A percentile compares a stretch with the other conserved stretches of the same genome.
phyloP scores from a whole-genome alignment of 2,888 invertebrate species.

The Apodemia zela region DNA sequence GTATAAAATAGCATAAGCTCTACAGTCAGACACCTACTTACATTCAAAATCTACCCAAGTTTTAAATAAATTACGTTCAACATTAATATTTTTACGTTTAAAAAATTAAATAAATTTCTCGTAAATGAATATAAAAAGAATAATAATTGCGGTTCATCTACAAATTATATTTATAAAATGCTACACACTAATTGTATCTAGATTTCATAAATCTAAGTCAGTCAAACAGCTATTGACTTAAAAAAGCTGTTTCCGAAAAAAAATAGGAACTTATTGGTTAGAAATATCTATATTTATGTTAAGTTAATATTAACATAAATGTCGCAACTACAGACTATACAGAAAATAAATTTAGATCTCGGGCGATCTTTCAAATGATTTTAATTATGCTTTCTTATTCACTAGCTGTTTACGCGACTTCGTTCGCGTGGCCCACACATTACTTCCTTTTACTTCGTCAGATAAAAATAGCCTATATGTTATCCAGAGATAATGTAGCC shows the following conservation, averaged over 20 bases:
- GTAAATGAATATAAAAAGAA: background rate
- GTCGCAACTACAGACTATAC: background rate
- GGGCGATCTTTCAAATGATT: background rate
- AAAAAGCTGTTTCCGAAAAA: background rate
- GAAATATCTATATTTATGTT: background rate
- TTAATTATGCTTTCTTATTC: too few species aligned
- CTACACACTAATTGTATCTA: background rate
- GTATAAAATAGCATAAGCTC: background rate
- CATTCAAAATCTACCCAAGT: too few species aligned
- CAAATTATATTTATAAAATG: background rate
- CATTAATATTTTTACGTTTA: too few species aligned
- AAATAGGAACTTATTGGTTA: conserved; percentile 1
- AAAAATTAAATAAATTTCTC: background rate
- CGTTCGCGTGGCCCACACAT: too few species aligned
- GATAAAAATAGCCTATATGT: too few species aligned
- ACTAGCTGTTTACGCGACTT: too few species aligned
- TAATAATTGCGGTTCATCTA: background rate
- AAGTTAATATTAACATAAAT: background rate
- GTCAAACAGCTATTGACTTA: background rate
- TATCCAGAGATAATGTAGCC: too few species aligned
- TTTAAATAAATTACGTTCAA: too few species aligned
- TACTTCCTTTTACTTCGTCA: too few species aligned
- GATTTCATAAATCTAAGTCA: conserved; percentile 5
- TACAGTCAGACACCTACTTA: background rate
- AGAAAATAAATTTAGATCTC: background rate